Percentiles rank a stretch among this genome's conserved stretches.
Evolutionary conservation across 2,113 vertebrate genomes (phyloP).

Genomic region (Sula dactylatra): DNA sequence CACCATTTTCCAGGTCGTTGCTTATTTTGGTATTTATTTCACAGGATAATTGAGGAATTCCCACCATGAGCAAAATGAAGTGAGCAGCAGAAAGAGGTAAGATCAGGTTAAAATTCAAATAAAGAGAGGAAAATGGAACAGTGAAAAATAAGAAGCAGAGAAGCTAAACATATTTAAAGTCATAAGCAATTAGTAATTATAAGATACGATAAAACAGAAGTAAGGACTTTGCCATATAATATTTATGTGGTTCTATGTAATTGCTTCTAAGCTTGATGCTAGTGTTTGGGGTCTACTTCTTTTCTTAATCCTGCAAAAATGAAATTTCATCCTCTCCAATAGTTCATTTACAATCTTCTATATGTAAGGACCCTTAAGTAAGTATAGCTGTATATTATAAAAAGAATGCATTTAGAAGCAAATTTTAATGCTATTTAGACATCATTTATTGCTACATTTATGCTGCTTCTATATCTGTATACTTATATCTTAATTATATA

Average conservation of each 20-base stretch:
- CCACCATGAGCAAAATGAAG: neutral
- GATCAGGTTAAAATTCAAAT: slow-evolving; percentile 1
- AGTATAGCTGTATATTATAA: neutral
- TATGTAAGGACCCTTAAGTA: neutral
- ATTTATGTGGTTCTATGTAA: neutral
- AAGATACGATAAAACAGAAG: neutral
- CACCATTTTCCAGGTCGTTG: neutral
- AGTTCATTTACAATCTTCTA: neutral
- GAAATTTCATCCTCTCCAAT: neutral
- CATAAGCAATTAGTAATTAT: neutral
- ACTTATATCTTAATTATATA: slow-evolving; percentile 5
- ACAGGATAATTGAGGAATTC: neutral
- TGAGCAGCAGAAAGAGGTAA: neutral
- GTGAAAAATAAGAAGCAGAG: neutral
- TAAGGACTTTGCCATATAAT: neutral
- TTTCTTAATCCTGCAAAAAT: slow-evolving; percentile 4
- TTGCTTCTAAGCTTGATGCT: neutral
- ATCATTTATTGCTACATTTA: neutral
- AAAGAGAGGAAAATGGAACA: neutral
- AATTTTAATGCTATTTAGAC: neutral
- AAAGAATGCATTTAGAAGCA: neutral
- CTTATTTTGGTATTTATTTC: neutral
- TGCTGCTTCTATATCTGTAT: neutral
- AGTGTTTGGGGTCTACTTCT: neutral
- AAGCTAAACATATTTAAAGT: neutral